These are phyloP conservation scores for Neofelis nebulosa DNA, from an alignment of 2,113 vertebrate species.

Conservation along the genomic window DNA sequence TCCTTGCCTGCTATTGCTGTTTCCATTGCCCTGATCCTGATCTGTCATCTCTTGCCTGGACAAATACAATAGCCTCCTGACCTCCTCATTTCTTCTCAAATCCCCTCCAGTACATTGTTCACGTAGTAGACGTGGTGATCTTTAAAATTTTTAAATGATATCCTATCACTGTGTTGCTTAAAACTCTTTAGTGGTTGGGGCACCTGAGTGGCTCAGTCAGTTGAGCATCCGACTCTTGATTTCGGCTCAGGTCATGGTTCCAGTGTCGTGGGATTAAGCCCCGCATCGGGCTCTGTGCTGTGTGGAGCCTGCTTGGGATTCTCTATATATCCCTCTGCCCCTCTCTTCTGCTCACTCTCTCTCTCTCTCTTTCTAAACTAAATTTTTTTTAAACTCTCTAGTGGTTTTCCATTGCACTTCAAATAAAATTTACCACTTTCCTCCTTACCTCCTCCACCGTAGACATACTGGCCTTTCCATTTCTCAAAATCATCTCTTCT, in stretches of 20 bases:
- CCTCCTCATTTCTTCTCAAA: not conserved
- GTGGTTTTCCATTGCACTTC: not conserved
- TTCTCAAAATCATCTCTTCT: constrained; percentile 32
- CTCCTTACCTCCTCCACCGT: not conserved
- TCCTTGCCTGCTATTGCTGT: not conserved
- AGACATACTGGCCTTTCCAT: not conserved
- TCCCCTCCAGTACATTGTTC: not conserved
- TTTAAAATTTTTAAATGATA: not conserved
- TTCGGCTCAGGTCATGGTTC: too few relatives aligned
- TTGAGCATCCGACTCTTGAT: too few relatives aligned
- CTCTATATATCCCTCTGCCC: too few relatives aligned
- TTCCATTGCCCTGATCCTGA: not conserved
- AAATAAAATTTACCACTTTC: not conserved
- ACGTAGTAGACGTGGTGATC: not conserved
- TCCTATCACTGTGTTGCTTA: not conserved
- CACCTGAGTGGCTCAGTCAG: too few relatives aligned
- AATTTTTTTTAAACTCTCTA: not conserved
- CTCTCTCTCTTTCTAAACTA: too few relatives aligned
- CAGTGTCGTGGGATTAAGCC: too few relatives aligned
- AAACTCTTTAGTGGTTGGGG: not conserved
- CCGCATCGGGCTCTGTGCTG: too few relatives aligned
- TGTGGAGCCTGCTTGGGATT: too few relatives aligned
- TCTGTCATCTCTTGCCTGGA: not conserved
- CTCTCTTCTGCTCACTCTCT: too few relatives aligned
- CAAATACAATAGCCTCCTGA: not conserved